Evolutionary conservation across 2,797 vertebrate species (phyloP).

Genomic region (Notamacropus eugenii): DNA sequence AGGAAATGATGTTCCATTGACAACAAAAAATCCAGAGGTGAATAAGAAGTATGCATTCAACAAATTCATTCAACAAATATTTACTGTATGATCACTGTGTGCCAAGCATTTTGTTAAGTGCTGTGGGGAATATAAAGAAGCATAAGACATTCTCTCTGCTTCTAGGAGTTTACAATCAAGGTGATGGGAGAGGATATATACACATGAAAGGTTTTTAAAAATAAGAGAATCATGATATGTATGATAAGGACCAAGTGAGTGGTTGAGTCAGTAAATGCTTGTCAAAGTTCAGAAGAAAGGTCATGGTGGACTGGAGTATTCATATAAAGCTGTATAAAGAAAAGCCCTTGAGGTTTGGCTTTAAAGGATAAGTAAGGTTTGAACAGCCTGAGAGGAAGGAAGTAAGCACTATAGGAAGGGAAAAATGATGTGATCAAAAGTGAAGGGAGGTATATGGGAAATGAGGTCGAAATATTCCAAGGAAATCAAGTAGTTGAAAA

Average conservation of each 20-base stretch:
- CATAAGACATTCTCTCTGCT: not conserved
- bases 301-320: not conserved
- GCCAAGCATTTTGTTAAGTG: not conserved
- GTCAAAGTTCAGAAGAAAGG: not conserved
- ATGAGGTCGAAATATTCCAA: not conserved
- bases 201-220: not conserved
- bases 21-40: constrained; percentile 28
- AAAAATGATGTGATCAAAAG: not conserved
- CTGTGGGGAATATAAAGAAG: not conserved
- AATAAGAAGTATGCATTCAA: constrained; percentile 13
- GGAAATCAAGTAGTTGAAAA: not conserved
- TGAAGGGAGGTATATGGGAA: not conserved
- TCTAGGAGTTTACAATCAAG: not conserved
- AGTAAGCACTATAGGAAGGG: not conserved
- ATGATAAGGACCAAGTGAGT: not conserved
- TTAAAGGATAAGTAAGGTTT: not conserved
- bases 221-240: not conserved
- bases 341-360: not conserved
- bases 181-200: not conserved
- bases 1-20: not conserved
- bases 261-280: not conserved
- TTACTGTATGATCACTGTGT: constrained; percentile 5
- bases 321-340: not conserved
- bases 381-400: not conserved
- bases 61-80: constrained; percentile 20